Conservation (phyloP, 2,797 vertebrate genomes). For the Pogonophryne albipinna region DNA sequence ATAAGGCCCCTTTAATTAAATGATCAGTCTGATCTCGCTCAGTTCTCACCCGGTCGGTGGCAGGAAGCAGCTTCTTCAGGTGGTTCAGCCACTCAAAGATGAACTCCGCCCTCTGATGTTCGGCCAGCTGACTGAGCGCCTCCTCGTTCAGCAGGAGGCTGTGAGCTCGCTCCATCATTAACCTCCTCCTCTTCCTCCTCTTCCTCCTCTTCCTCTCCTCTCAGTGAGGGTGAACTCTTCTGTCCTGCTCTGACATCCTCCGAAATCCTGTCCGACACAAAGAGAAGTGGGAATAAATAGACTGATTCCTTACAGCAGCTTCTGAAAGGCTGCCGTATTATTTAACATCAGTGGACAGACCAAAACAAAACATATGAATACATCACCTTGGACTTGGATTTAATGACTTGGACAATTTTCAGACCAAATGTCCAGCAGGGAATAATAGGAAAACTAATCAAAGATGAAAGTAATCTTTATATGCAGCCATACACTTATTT, state of each 20-base stretch:
- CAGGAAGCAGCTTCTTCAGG: conserved; percentile 83
- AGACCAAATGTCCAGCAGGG: too few species aligned
- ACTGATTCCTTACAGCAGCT: background rate
- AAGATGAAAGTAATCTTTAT: too few species aligned
- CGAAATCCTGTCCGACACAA: conserved; percentile 20
- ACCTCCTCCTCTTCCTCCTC: conserved; percentile 46
- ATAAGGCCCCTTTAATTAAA: too few species aligned
- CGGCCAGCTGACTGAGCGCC: conserved; percentile 81
- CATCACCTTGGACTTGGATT: too few species aligned
- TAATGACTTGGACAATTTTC: too few species aligned
- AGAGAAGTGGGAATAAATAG: background rate
- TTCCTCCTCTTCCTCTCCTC: background rate
- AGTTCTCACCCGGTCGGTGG: conserved; percentile 49
- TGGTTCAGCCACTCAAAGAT: conserved; percentile 91
- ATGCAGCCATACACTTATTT: too few species aligned
- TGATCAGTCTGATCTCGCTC: background rate
- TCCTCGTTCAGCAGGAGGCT: conserved; percentile 91
- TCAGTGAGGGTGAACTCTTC: conserved; percentile 23
- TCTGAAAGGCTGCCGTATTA: too few species aligned
- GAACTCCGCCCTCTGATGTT: conserved; percentile 89
- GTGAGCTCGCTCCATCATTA: conserved; percentile 89
- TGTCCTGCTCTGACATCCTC: conserved; percentile 20
- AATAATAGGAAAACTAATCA: too few species aligned
- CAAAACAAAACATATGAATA: too few species aligned
- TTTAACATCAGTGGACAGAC: too few species aligned